Base-by-base conservation (phyloP, 2,888 invertebrate genomes). In the Thyatira batis region DNA sequence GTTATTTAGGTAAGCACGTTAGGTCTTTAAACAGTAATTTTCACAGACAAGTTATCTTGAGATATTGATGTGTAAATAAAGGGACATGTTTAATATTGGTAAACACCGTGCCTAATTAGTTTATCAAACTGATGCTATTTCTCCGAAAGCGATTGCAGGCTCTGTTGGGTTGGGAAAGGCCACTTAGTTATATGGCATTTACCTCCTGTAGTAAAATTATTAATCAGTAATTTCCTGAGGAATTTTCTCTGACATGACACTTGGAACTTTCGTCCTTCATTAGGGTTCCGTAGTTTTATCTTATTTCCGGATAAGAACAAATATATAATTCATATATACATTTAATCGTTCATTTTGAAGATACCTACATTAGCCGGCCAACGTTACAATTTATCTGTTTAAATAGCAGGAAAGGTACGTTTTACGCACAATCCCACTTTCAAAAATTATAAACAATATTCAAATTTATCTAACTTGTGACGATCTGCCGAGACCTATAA, bases 21-120 rank as follows among this genome's bases (percentile, higher is more conserved):
- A 28, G 20, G 20, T 25, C 25, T 20, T 11, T 10, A 45, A 43
- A 28, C 23, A 6, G 39, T 9, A 13, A 53, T 49, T 53, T 53
- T 30, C 49, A 44, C 45, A 53, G 45, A 43, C 30, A 45, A 17
- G 23, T 49, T 45, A 49, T 48, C 46, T 48, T 25, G 49, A 49
- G 44, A 28, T 49, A 28, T 13, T 45, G 49, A 44, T 28, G 27
- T 20, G 39, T 39, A 39, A 5, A 39, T 39, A 39, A 6, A 8
- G 39, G 8, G 17, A n/a, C 6, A 17, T 39, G 39, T 17, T 4
- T 39, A 39, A 17, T 39, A 39, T 39, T 17, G 39, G 39, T 33
- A 33, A 33, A 33, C 13, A 33, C 0, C 39, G 17, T 39, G 0
- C 39, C 17, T 39, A 39, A 39, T 39, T 39, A 39, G 39, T 39